Conservation (phyloP, 2,113 vertebrate species). For the Prietella phreatophila region DNA sequence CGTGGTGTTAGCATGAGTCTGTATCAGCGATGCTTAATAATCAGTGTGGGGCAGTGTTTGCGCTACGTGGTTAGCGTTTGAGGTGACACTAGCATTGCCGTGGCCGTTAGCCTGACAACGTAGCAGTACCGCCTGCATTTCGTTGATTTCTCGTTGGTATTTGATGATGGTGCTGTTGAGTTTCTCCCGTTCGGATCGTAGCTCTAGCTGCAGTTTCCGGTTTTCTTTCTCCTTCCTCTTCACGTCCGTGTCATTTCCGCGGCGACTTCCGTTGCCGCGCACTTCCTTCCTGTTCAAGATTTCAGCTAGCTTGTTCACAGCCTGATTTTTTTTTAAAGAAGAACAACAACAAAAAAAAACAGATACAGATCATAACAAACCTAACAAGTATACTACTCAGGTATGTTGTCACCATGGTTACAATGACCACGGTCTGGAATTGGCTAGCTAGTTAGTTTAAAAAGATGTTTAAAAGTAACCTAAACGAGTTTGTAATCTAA, state of each 20-base stretch:
- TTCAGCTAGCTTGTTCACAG: slow-evolving; percentile 97
- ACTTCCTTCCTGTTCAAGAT: slow-evolving; percentile 95
- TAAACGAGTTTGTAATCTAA: background rate
- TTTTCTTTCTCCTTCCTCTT: slow-evolving; percentile 97
- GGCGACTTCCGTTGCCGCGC: slow-evolving; percentile 80
- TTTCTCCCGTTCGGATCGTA: slow-evolving; percentile 94
- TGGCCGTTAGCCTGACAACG: background rate
- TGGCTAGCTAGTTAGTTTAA: background rate
- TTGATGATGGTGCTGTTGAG: slow-evolving; percentile 95
- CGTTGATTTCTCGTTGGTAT: slow-evolving; percentile 95
- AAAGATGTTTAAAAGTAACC: background rate
- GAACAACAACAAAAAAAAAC: background rate
- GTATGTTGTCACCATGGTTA: background rate
- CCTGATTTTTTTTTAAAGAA: slow-evolving; percentile 65
- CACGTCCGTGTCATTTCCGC: slow-evolving; percentile 92
- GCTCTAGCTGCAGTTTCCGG: slow-evolving; percentile 93
- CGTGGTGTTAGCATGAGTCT: background rate
- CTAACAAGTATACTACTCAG: background rate
- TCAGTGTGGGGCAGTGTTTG: background rate
- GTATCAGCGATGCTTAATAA: background rate
- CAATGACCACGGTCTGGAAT: background rate
- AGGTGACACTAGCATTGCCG: too few species aligned
- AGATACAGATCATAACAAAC: background rate
- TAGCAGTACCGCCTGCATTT: slow-evolving; percentile 90
- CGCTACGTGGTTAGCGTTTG: background rate